Base-by-base conservation (phyloP, 2,888 invertebrate genomes). In the Hirtodrosophila duncani region DNA sequence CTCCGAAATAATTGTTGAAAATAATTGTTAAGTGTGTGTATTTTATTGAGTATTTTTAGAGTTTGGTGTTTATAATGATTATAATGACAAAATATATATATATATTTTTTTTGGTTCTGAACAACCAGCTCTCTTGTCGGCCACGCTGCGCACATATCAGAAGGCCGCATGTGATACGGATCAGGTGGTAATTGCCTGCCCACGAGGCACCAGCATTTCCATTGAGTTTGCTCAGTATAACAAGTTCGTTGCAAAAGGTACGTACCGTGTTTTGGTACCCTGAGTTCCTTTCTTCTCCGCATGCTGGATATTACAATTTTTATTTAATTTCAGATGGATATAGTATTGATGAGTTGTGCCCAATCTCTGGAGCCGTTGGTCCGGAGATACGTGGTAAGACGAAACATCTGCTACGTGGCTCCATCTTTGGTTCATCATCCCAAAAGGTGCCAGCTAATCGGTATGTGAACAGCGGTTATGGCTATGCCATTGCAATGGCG, bases 121-220 rank as follows among this genome's bases (percentile, higher is more conserved):
- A n/a, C 3, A 6, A 11, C 24, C 63, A 98, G 98, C 95, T 84
- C 90, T 97, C 70, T 91, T 98, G 78, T 92, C 95, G 82, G 96
- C 96, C 78, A 96, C 96, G 23, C 89, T 98, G 77, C 91, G 95
- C 83, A 96, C 96, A 59, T 96, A 96, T 88, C 95, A 96, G 84
- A 92, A 93, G 72, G 95, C 94, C 33, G 95, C 95, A 38, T 98
- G 98, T 87, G 96, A 97, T 88, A 94, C 94, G 75, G 94, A 97
- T 83, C 90, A 92, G 85, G 92, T 98, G 84, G 91, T 92, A 38
- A 90, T 98, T 62, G 91, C 92, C 82, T 98, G 98, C 87, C 98
- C 98, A n/a, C 89, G 92, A 38, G 95, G 95, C 51, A 98, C 98
- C 26, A 94, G 95, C 80, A 96, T 98, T 84, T 93, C 93, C 78